A percentile compares a stretch with the other conserved stretches of the same genome.
Evolutionary conservation across 2,113 vertebrate species (phyloP).

Genomic region (Bufo gargarizans): DNA sequence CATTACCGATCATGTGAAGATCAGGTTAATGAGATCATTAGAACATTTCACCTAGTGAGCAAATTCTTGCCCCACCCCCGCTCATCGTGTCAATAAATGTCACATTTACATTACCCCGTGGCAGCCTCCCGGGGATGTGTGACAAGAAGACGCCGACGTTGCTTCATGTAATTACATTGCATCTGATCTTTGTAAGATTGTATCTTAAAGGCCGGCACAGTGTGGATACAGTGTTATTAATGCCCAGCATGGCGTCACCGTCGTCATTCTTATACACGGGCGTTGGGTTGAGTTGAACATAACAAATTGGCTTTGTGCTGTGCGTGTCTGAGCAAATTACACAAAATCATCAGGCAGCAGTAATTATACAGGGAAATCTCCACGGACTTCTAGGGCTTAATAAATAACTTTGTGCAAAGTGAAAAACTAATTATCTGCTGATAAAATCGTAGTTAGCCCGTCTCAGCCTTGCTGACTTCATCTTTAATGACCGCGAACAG

Average conservation of each 20-base stretch:
- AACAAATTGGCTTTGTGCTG: constrained; percentile 53
- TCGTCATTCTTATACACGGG: constrained; percentile 1
- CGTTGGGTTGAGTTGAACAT: constrained; percentile 40
- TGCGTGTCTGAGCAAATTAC: not conserved
- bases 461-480: constrained; percentile 56
- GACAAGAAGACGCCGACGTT: not conserved
- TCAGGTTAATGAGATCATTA: not conserved
- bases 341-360: constrained; percentile 47
- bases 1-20: not conserved
- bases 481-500: constrained; percentile 54
- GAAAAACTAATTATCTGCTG: constrained; percentile 61
- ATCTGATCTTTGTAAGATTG: not conserved
- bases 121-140: not conserved
- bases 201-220: not conserved
- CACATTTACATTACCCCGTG: not conserved
- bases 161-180: constrained; percentile 21
- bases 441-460: constrained; percentile 57
- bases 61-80: not conserved
- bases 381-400: constrained; percentile 50
- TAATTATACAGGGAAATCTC: constrained; percentile 54
- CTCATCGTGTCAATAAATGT: constrained; percentile 6
- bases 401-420: constrained; percentile 56
- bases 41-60: not conserved
- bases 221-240: constrained; percentile 1
- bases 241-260: not conserved